These are phyloP conservation scores for Orchestia grillus DNA, from an alignment of 1,140 invertebrate genomes.

Conservation along the genomic window DNA sequence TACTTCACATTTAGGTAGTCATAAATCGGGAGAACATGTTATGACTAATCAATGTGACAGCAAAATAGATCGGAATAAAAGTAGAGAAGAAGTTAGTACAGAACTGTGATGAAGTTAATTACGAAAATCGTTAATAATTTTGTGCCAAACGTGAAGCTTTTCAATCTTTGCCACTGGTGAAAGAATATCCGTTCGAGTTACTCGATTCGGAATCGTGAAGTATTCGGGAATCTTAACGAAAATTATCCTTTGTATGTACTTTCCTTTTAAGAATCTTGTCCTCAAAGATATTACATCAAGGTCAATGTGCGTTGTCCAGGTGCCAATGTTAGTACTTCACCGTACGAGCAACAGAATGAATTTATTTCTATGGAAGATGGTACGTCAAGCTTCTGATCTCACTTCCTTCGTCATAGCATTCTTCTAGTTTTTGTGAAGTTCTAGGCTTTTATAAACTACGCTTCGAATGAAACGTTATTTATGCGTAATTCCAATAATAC, in stretches of 20 bases:
- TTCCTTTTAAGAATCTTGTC: background rate
- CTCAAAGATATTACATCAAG: background rate
- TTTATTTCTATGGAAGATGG: background rate
- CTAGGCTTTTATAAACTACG: background rate
- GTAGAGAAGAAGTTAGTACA: slow-evolving; percentile 65
- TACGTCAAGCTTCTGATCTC: background rate
- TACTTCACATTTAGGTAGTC: background rate
- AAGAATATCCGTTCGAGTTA: background rate
- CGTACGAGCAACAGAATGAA: background rate
- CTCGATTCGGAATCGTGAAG: background rate
- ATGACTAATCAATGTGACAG: background rate
- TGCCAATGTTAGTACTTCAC: background rate
- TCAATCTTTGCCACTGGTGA: background rate
- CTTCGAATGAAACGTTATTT: background rate
- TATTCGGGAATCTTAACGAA: background rate
- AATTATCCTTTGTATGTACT: background rate
- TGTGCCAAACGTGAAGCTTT: background rate
- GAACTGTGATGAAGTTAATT: slow-evolving; percentile 60
- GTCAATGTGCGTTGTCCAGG: background rate
- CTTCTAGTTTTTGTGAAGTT: background rate
- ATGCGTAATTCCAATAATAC: background rate
- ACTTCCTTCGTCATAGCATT: background rate
- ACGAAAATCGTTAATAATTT: background rate
- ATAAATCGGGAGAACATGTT: background rate
- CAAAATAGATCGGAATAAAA: background rate